Evolutionary conservation across 2,888 invertebrate genomes (phyloP), one percentile per base, ranked within the genome.

Genomic region (Apamea epomidion): DNA sequence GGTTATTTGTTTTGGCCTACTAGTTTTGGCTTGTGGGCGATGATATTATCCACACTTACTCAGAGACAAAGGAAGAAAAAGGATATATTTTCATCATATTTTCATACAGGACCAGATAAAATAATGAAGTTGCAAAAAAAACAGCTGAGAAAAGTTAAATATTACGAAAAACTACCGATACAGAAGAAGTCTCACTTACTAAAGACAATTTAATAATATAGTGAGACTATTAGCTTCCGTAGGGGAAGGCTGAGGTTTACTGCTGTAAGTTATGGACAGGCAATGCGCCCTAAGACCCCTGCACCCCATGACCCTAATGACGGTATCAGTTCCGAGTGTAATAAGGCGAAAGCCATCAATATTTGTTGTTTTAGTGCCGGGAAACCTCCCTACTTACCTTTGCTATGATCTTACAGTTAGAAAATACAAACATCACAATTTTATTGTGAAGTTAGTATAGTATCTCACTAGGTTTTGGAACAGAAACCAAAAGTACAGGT

Each of bases 231-330:
- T 73, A 70, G 69, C 70, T 86, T 84, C 72, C 62, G 75, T 72
- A 81, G 81, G 82, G 85, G 85, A 81, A 60, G 60, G 37, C 65
- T 67, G 86, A 81, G 82, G 85, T 81, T 85, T 83, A 85, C 74
- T 72, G 42, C 71, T 48, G 71, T 86, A 75, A 83, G 86, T 85
- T 83, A 85, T 83, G 81, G 82, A 42, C 51, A 60, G 84, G 85
- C 81, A 80, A 73, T 85, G 65, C 81, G 81, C 82, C 85, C 81
- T 80, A 65, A 80, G 81, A 83, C 81, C 82, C 82, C 73, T 54
- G 81, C 85, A 83, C 81, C 65, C 82, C 74, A 85, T 74, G 82
- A 81, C 81, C 71, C 74, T 85, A 83, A 83, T 85, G 83, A 74
- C 54, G 83, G 86, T 83, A 85, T 83, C 83, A 81, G 81, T 83